These are phyloP conservation scores for Drosophila setosimentum DNA, from an alignment of 2,888 invertebrate species.

Conservation along the genomic window DNA sequence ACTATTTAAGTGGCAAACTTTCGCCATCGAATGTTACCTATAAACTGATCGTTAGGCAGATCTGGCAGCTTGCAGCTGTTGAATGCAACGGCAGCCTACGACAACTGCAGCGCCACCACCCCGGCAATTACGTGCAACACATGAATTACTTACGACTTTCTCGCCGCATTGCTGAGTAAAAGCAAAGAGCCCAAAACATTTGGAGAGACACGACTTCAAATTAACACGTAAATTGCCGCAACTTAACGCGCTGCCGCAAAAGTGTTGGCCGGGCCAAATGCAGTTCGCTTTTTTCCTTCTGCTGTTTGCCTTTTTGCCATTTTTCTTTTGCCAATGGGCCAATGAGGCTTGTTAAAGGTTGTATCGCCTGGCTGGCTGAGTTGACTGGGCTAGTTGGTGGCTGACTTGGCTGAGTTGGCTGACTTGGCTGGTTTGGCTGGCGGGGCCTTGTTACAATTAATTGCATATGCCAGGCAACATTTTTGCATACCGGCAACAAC, in stretches of 20 bases:
- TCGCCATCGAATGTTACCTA: constrained; percentile 31
- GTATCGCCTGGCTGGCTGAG: constrained; percentile 29
- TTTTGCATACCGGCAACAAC: constrained; percentile 78
- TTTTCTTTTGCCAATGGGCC: constrained; percentile 9
- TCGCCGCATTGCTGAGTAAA: constrained; percentile 45
- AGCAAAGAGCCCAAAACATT: constrained; percentile 47
- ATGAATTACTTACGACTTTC: constrained; percentile 70
- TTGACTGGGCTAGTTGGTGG: constrained; percentile 11
- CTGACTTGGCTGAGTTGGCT: background rate
- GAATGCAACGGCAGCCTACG: constrained; percentile 22
- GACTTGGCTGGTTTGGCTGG: constrained; percentile 26
- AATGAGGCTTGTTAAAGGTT: constrained; percentile 66
- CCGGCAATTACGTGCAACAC: constrained; percentile 62
- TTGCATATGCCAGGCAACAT: constrained; percentile 76
- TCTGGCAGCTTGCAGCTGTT: constrained; percentile 42
- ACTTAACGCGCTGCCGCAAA: constrained; percentile 65
- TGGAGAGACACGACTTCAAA: constrained; percentile 72
- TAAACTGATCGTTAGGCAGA: constrained; percentile 38
- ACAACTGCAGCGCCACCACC: constrained; percentile 34
- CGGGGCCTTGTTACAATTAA: constrained; percentile 78
- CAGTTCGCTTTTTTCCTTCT: background rate
- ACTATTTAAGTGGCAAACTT: constrained; percentile 48
- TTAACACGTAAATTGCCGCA: constrained; percentile 77
- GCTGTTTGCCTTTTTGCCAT: background rate
- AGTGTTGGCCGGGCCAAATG: constrained; percentile 57